Base-by-base conservation (phyloP, 2,113 vertebrate genomes). In the Apistogramma diplotaenia region DNA sequence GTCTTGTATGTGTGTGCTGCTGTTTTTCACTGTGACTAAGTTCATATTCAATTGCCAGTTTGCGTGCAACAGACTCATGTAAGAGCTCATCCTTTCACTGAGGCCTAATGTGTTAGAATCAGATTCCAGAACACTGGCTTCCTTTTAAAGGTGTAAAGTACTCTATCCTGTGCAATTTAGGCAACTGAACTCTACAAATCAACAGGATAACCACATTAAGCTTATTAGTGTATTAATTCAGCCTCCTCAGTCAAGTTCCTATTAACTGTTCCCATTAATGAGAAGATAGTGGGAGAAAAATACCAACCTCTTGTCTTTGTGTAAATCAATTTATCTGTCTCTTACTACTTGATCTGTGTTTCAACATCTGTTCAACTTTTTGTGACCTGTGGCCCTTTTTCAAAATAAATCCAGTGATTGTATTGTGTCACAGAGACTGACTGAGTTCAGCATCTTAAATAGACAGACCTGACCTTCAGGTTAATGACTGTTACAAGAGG, bases 1-100 rank as follows among this genome's bases (percentile, higher is more conserved):
- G 77, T 51, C 37, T 62, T 57, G 57, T 54, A 4, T 15, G 7
- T 54, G 19, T 71, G 74, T 49, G 25, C 1, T 2, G 8, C 33
- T 9, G 33, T 70, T 35, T 72, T 61, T 73, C 10, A 73, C 57
- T 76, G 74, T 43, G 46, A 72, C 53, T 43, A 40, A 8, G 80
- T 82, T 62, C 78, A n/a, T 79, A 55, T 81, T 61, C 33, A 61
- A 67, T 82, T 79, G 62, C 74, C 72, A 82, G 67, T 83, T 85
- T 79, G 67, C 9, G 11, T 53, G 76, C 6, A 8, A 62, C 35
- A 87, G 43, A 37, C 60, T 74, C 74, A 86, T 72, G 55, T 79
- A 85, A 71, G 60, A 56, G 74, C 72, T 65, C 33, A 57, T 62
- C 53, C 51, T 79, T 59, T 81, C 57, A 25, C 62, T 13, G 15